Base-by-base conservation (phyloP, 2,888 invertebrate species). In the Callyntrura guangdongensis region DNA sequence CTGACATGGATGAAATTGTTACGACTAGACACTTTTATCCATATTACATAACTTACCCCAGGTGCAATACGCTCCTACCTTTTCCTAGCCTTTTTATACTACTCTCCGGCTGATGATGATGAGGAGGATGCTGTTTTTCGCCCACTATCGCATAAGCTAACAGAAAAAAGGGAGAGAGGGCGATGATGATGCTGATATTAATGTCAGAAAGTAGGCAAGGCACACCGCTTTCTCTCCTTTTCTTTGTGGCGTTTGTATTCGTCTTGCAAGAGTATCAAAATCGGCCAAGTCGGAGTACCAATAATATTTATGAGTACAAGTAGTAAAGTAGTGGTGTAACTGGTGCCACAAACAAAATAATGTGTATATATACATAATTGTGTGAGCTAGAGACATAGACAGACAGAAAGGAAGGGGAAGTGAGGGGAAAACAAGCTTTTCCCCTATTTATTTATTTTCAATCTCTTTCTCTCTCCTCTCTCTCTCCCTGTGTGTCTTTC, bases 401-500 rank as follows among this genome's bases (percentile, higher is more conserved):
- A 59, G 17, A 17, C n/a, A 17, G 14, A 25, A 64, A 22, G 8
- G 36, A 6, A 69, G 47, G 0, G n/a, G 17, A 61, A n/a, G 45
- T 4, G 8, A 84, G 69, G 53, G 83, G 17, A 67, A 84, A 20
- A 22, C 27, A 17, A 84, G 25, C 49, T 49, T 67, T 82, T 84
- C 45, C 45, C 47, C 47, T 47, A 17, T 72, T 67, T 84, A 82
- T 82, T 82, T 82, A 82, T 82, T 84, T 84, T 22, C 69, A 84
- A 84, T 69, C 83, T 84, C 83, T 67, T 49, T 69, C 67, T 83
- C 9, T n/a, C 45, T 47, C 74, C 45, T 47, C 74, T 74, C 14
- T 14, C 25, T 12, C 53, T 72, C 3, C 36, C 3, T 6, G 36
- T 36, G 6, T 36, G 3, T 36, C 36, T 4, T 36, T 59, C 59